Evolutionary conservation across 2,888 invertebrate genomes (phyloP), one percentile per base, ranked within the genome.

Genomic region (Spialia ferax): DNA sequence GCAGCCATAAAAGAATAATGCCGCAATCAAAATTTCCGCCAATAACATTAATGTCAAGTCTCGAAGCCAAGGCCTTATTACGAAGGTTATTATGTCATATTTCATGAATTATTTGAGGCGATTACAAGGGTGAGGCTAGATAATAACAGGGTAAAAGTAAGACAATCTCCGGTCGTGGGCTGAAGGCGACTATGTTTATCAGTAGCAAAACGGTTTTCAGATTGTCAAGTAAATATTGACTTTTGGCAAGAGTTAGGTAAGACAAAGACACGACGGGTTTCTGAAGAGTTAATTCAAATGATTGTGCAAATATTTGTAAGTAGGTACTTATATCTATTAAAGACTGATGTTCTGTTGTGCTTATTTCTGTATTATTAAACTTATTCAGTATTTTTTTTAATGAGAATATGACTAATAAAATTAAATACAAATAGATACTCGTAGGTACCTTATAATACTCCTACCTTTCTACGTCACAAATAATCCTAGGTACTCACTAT

Each of bases 91-190:
- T 86, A 88, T 85, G 85, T 85, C 87, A 86, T 89, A 87, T 86
- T 88, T 89, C 89, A 89, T 88, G 87, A 88, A 89, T 88, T 88
- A 89, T 87, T 85, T 86, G 82, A 85, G 83, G 82, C 83, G 84
- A 87, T 84, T 87, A 85, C 81, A 80, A 75, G 71, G 77, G 79
- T 76, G 80, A 82, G 81, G 81, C 77, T 77, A 81, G 83, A 66
- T 66, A 66, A 66, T 66, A 66, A 82, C 84, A 85, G 82, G 81
- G 80, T 81, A 81, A 76, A 78, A 66, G 50, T 76, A 76, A 76
- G 76, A 75, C 76, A 76, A 75, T 80, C 77, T 78, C 77, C 77
- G 75, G 70, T 56, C 45, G 42, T 35, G 50, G 52, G 64, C 72
- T 52, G 42, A 45, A 50, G 52, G 54, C 60, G 20, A 18, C 15